Evolutionary conservation across 2,113 vertebrate genomes (phyloP).

Genomic region (Nematolebias whitei): DNA sequence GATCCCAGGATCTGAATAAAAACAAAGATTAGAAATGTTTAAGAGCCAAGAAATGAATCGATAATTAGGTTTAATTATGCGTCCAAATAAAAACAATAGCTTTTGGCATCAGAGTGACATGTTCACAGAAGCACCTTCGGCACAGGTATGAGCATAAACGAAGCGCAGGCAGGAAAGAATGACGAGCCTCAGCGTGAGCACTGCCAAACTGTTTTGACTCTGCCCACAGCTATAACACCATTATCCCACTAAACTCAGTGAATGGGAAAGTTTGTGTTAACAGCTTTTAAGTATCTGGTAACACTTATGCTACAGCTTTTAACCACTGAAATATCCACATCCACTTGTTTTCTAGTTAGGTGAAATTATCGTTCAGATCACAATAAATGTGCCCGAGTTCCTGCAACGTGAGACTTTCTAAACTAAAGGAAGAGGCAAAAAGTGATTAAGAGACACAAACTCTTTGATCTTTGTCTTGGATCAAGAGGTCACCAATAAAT

Average conservation of each 20-base stretch:
- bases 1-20: slow-evolving; percentile 81
- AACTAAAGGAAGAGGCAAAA: slow-evolving; percentile 40
- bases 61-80: neutral
- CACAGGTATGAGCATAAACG: slow-evolving; percentile 39
- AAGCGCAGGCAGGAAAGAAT: slow-evolving; percentile 41
- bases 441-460: slow-evolving; percentile 16
- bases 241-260: slow-evolving; percentile 40
- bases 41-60: neutral
- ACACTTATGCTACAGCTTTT: slow-evolving; percentile 32
- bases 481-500: slow-evolving; percentile 64
- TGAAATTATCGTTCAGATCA: slow-evolving; percentile 55
- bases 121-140: slow-evolving; percentile 12
- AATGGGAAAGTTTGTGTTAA: slow-evolving; percentile 45
- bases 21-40: neutral
- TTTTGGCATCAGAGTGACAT: no score
- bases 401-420: neutral
- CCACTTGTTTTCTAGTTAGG: slow-evolving; percentile 26
- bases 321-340: slow-evolving; percentile 14
- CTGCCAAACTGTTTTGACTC: slow-evolving; percentile 33
- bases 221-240: slow-evolving; percentile 43
- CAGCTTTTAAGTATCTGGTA: slow-evolving; percentile 25
- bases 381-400: slow-evolving; percentile 7
- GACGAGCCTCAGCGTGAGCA: slow-evolving; percentile 44
- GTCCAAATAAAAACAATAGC: neutral
- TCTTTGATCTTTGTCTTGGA: slow-evolving; percentile 68